phyloP scores from a whole-genome alignment of 1,140 invertebrate species.

The Gonioctena quinquepunctata region DNA sequence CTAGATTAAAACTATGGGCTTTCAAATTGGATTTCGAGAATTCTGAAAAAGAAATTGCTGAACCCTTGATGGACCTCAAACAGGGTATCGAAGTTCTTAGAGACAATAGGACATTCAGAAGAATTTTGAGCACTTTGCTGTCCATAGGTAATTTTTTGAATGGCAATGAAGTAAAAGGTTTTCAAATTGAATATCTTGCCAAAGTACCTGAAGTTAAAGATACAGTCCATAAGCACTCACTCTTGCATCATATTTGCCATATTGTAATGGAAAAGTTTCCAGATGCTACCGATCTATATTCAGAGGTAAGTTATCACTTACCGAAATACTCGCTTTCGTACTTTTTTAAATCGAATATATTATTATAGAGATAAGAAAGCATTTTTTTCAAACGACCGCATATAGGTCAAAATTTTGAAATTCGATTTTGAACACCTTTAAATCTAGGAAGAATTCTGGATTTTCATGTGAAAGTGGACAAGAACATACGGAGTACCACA shows the following conservation, averaged over 20 bases:
- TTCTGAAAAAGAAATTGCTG: constrained; percentile 96
- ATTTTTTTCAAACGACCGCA: no score
- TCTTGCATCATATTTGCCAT: constrained; percentile 95
- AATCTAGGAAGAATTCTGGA: no score
- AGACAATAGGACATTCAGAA: constrained; percentile 92
- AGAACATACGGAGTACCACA: no score
- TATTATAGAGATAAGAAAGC: no score
- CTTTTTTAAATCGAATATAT: no score
- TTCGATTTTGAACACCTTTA: no score
- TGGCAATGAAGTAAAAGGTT: constrained; percentile 92
- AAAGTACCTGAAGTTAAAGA: constrained; percentile 99
- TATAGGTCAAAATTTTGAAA: no score
- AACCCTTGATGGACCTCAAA: constrained; percentile 97
- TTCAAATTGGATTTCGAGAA: constrained; percentile 99
- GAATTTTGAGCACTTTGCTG: constrained; percentile 89
- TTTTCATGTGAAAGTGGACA: no score
- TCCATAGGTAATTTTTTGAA: constrained; percentile 98
- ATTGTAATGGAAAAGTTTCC: constrained; percentile 97
- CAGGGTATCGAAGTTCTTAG: constrained; percentile 90
- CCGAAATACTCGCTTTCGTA: no score
- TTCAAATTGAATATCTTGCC: constrained; percentile 95
- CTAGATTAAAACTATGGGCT: constrained; percentile 95
- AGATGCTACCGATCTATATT: constrained; percentile 94
- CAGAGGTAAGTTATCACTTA: constrained; percentile 75
- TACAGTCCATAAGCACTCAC: constrained; percentile 96